A percentile compares a stretch with the other conserved stretches of the same genome.
Conservation (phyloP, 2,888 invertebrate species). For the Patella pellucida region DNA sequence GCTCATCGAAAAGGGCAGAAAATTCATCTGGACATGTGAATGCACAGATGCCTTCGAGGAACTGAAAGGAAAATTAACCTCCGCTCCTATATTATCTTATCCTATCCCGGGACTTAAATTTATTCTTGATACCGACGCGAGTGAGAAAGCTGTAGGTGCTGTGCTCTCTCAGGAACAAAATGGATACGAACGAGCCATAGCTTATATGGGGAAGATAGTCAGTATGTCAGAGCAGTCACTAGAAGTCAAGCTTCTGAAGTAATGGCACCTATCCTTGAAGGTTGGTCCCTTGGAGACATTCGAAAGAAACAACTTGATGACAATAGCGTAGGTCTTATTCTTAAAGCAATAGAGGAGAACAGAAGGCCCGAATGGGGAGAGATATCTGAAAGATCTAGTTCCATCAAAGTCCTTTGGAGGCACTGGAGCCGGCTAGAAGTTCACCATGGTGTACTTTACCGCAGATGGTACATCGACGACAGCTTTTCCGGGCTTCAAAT, state of each 20-base stretch:
- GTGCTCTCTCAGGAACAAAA: too few relatives aligned
- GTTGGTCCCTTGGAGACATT: background rate
- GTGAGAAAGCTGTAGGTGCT: constrained; percentile 15
- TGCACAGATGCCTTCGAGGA: constrained; percentile 22
- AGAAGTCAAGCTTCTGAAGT: too few relatives aligned
- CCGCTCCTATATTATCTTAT: constrained; percentile 17
- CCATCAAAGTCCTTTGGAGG: background rate
- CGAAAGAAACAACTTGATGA: background rate
- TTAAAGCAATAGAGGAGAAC: background rate
- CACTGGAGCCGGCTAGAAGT: background rate
- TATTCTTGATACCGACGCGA: constrained; percentile 23
- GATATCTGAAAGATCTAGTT: background rate
- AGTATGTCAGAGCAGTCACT: too few relatives aligned
- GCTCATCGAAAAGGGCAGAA: constrained; percentile 18
- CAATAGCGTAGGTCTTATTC: background rate
- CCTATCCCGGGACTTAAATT: constrained; percentile 13
- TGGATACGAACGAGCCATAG: constrained; percentile 11
- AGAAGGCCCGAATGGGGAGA: constrained; percentile 5
- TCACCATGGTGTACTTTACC: background rate
- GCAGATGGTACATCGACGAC: background rate
- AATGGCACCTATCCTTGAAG: background rate
- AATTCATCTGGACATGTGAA: constrained; percentile 15
- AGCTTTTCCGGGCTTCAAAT: background rate
- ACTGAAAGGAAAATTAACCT: constrained; percentile 17
- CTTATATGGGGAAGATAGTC: background rate